Evolutionary conservation across 2,113 vertebrate genomes (phyloP), one percentile per base, ranked within the genome.

Genomic region (Bubo scandiacus): DNA sequence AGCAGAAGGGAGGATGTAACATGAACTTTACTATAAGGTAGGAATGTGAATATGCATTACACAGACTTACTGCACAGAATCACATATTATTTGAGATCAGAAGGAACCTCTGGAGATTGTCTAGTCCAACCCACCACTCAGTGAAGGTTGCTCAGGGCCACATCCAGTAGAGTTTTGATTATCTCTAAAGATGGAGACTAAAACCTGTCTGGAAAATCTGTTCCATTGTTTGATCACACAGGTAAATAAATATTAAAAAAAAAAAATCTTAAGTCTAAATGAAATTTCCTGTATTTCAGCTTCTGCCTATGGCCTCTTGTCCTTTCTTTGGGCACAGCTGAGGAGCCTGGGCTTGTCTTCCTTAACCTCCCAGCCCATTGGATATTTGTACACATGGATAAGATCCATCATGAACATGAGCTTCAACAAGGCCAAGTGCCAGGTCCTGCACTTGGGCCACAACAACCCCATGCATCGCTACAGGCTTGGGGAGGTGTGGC

Each of bases 291-390:
- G 4, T n/a, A 25, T 61, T 90, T 51, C 52, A 67, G 13, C 17
- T 27, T 55, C 22, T 65, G 30, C 15, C 25, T 25, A 16, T 51
- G 34, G 25, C 15, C 18, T 75, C 43, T 45, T 6, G 5, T 19
- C 19, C 32, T 79, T 30, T 58, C 10, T 52, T 20, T 61, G 40
- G 20, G 9, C 9, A 62, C 12, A 15, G 54, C 34, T 62, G 63
- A 82, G 62, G 83, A 40, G 29, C 29, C 23, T 54, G 34, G 10
- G 5, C 12, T 45, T 29, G 18, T 68, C 18, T 38, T 67, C 22
- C 17, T 65, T 30, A 25, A 19, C 6, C 2, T 14, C n/a, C 27
- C 5, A 2, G 5, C 5, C 4, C 40, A 4, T 45, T 9, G 26
- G 19, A 7, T 68, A 54, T 45, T 67, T 75, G 16, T 61, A 40